Percentiles rank a stretch among this genome's conserved stretches.
Conservation (phyloP, 2,113 vertebrate species). For the Brachyistius frenatus region DNA sequence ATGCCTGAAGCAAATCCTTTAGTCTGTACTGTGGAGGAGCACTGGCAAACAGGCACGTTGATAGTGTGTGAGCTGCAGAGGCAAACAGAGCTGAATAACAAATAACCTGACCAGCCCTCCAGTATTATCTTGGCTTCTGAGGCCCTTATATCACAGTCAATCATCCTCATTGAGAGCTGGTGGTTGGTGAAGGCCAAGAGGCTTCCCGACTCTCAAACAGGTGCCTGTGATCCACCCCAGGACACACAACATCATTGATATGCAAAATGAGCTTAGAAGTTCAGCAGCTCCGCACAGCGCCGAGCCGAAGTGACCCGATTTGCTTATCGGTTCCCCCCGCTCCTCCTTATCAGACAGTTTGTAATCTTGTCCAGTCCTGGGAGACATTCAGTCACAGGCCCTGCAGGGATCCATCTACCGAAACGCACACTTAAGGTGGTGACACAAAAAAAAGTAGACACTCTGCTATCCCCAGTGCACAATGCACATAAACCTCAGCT, state of each 20-base stretch:
- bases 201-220: constrained; percentile 63
- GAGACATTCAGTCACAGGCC: constrained; percentile 69
- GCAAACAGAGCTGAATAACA: constrained; percentile 62
- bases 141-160: constrained; percentile 55
- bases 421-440: constrained; percentile 58
- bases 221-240: constrained; percentile 59
- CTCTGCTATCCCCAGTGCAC: constrained; percentile 48
- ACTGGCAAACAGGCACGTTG: constrained; percentile 45
- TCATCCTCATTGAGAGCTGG: constrained; percentile 55
- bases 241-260: constrained; percentile 71
- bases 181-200: constrained; percentile 57
- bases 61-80: constrained; percentile 50
- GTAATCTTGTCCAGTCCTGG: constrained; percentile 70
- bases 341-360: constrained; percentile 77
- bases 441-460: constrained; percentile 45
- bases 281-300: constrained; percentile 43
- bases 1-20: constrained; percentile 69
- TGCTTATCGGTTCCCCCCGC: constrained; percentile 72
- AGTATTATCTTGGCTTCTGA: constrained; percentile 60
- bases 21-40: constrained; percentile 46
- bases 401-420: constrained; percentile 59
- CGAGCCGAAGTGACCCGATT: constrained; percentile 64
- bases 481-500: constrained; percentile 50
- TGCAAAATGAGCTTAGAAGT: constrained; percentile 67
- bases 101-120: constrained; percentile 53